Evolutionary conservation across 2,797 vertebrate genomes (phyloP), one percentile per base, ranked within the genome.

Genomic region (Apogon hyalosoma): DNA sequence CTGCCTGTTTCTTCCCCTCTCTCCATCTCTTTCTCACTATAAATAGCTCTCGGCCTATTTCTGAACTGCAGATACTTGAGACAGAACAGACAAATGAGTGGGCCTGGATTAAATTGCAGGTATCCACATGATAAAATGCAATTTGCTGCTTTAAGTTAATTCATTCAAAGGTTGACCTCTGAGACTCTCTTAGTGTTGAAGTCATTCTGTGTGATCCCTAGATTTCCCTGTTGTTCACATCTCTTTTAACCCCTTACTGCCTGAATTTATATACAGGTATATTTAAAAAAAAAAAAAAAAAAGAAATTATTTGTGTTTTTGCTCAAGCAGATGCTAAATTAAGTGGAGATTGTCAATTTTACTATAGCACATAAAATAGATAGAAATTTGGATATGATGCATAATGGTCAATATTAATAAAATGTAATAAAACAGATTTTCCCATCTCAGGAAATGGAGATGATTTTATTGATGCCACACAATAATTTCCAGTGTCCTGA

Each of bases 11-110:
- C 49, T 55, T 39, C 48, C 48, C 47, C 54, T 49, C n/a, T 75
- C 38, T 46, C 38, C 21, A 7, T 52, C 53, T 61, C 16, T 49
- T 55, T 46, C 43, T 40, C 15, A 63, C 71, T 36, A 74, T 66
- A 77, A 87, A 84, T 84, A 84, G 69, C 78, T 63, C 59, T 50
- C 31, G 21, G 54, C 80, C 75, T 86, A 84, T 85, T 84, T 85
- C 64, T 46, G 70, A 57, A 63, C 21, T 52, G 62, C 51, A 64
- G 64, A 79, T 71, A 78, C 77, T 57, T 69, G 64, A 80, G 73
- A 80, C 67, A 58, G 59, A 79, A 50, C 65, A 84, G 64, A 81
- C 46, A 73, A 81, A 83, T 55, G 57, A 77, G 58, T 51, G 31
- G 40, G 38, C 39, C 65, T 75, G 56, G 60, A 79, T 49, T 74